Evolutionary conservation across 2,888 invertebrate species (phyloP).

Genomic region (Ophion slaviceki): DNA sequence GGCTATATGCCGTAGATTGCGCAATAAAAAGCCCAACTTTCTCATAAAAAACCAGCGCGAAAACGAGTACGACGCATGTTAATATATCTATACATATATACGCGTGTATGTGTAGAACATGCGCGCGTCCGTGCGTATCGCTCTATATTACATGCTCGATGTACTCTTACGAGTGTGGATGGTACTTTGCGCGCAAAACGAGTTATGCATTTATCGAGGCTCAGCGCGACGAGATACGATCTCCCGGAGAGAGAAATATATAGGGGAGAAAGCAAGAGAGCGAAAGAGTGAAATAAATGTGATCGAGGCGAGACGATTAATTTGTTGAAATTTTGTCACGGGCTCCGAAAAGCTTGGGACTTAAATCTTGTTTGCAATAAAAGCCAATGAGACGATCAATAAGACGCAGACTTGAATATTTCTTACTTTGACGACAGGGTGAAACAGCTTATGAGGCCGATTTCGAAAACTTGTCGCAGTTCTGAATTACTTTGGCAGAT

Average conservation of each 20-base stretch:
- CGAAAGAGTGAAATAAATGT: background rate
- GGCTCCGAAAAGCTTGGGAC: conserved; percentile 9
- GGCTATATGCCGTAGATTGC: conserved; percentile 3
- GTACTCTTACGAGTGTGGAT: conserved; percentile 28
- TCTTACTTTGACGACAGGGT: too few relatives aligned
- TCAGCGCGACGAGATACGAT: conserved; percentile 29
- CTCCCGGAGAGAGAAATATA: conserved; percentile 30
- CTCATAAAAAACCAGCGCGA: conserved; percentile 58
- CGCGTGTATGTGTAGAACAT: background rate
- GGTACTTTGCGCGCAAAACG: conserved; percentile 37
- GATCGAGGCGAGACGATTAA: conserved; percentile 40
- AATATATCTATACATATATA: background rate
- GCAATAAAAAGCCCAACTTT: conserved; percentile 43
- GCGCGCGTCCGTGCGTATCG: background rate
- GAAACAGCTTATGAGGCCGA: too few relatives aligned
- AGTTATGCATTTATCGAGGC: conserved; percentile 49
- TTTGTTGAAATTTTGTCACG: conserved; percentile 35
- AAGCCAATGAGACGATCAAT: too few relatives aligned
- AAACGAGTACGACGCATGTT: conserved; percentile 6
- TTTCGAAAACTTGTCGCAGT: too few relatives aligned
- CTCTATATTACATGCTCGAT: background rate
- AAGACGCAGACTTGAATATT: too few relatives aligned
- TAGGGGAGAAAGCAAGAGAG: background rate
- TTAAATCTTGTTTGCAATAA: background rate
- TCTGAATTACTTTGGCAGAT: too few relatives aligned